A percentile compares a stretch with the other conserved stretches of the same genome.
phyloP scores from a whole-genome alignment of 2,888 invertebrate species.

The Hesperia comma region DNA sequence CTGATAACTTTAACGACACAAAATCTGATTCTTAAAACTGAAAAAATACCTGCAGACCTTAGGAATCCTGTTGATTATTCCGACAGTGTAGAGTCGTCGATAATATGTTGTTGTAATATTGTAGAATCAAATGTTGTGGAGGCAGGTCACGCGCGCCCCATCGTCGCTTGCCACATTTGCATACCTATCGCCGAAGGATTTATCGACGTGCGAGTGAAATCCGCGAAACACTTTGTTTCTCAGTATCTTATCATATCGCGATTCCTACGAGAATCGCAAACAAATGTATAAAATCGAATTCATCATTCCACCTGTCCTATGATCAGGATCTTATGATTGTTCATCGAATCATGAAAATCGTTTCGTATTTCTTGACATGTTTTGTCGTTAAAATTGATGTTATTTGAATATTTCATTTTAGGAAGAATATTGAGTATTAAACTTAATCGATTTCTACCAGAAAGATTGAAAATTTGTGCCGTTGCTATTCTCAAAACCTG shows the following conservation, averaged over 20 bases:
- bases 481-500: constrained; percentile 10
- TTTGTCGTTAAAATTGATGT: too few relatives aligned
- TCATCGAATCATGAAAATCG: not conserved
- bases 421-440: too few relatives aligned
- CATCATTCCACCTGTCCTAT: not conserved
- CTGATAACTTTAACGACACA: not conserved
- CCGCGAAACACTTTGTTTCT: constrained; percentile 19
- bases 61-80: constrained; percentile 12
- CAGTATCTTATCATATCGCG: constrained; percentile 22
- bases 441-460: not conserved
- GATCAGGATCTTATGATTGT: not conserved
- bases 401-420: too few relatives aligned
- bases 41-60: not conserved
- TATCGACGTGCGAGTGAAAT: constrained; percentile 29
- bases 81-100: constrained; percentile 10
- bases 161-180: constrained; percentile 25
- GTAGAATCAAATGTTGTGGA: constrained; percentile 18
- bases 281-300: not conserved
- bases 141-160: constrained; percentile 27
- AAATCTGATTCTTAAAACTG: constrained; percentile 4
- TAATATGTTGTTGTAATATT: constrained; percentile 9
- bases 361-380: too few relatives aligned
- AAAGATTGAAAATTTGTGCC: constrained; percentile 23
- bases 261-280: constrained; percentile 33
- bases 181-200: constrained; percentile 34